Base-by-base conservation (phyloP, 2,888 invertebrate species). In the Diarsia brunnea region DNA sequence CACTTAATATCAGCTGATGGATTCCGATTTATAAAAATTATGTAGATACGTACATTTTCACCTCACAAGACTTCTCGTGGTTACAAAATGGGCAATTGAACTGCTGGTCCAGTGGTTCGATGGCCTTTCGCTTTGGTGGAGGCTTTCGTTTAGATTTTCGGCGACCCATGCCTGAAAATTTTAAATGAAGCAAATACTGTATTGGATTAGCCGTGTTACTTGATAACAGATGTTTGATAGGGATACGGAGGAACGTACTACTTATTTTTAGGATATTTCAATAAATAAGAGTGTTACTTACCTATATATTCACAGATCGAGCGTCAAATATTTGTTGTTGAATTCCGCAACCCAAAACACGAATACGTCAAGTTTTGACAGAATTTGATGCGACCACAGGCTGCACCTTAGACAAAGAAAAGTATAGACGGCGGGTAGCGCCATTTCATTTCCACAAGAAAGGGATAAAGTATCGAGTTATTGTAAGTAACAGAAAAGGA, bases 1-100 rank as follows among this genome's bases (percentile, higher is more conserved):
- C 24, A 27, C 38, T 12, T 51, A 24, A 47, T 4, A 31, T 64
- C 31, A n/a, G n/a, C 47, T 11, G 24, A 55, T 51, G 12, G 58
- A 73, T n/a, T 63, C n/a, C 43, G 45, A 63, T 60, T 10, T 27
- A 10, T 14, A 43, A 38, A 51, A 55, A n/a, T 38, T 1, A 63
- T n/a, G n/a, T 24, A 14, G 16, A 63, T 80, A 97, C 98, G 97
- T 97, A 99, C 99, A 99, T 99, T 98, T 99, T 99, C 31, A 99
- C 99, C 97, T 99, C 99, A 94, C 99, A 99, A 1, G 99, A 99
- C 91, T 99, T 99, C 95, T 99, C 99, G 93, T 99, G 99, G 95
- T 99, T 99, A 94, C 99, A 99, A 96, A 99, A 99, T 19, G 99
- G 99, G 92, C 99, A 99, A 93, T 99, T 99, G 93, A 99, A 99